These are phyloP conservation scores for Peromyscus aztecus DNA, from an alignment of 2,797 vertebrate species.

Conservation along the genomic window DNA sequence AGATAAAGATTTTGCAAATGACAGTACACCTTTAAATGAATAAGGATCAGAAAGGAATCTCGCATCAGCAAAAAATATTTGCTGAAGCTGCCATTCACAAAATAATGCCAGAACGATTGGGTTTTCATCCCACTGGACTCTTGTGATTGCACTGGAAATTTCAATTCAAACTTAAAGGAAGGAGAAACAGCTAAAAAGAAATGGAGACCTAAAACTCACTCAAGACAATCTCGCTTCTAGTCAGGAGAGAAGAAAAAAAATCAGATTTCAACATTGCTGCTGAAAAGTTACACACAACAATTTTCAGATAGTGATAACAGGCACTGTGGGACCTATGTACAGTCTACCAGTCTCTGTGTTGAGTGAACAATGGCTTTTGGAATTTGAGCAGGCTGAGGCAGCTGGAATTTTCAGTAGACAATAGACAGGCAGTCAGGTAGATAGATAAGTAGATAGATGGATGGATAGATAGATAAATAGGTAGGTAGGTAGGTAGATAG, in stretches of 20 bases:
- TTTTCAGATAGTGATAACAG: neutral
- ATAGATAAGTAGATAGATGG: neutral
- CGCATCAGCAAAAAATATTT: neutral
- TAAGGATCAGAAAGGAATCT: conserved; percentile 35
- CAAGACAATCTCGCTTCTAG: neutral
- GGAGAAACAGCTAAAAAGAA: conserved; percentile 34
- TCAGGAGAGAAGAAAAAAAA: neutral
- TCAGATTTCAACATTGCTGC: neutral
- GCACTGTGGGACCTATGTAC: neutral
- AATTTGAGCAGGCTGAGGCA: neutral
- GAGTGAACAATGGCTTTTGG: neutral
- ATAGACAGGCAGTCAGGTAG: neutral
- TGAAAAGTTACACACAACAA: neutral
- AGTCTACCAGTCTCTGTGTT: neutral
- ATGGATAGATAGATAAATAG: neutral
- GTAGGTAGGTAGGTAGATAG: neutral
- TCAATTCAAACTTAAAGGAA: conserved; percentile 26
- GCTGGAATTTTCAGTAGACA: neutral
- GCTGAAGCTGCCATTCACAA: neutral
- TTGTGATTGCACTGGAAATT: neutral
- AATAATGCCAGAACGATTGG: neutral
- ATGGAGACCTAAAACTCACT: neutral
- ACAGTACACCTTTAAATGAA: neutral
- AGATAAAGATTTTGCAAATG: neutral
- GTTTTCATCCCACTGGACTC: neutral